These are phyloP conservation scores for Esox masquinongy DNA, from an alignment of 2,797 vertebrate species.

Conservation along the genomic window DNA sequence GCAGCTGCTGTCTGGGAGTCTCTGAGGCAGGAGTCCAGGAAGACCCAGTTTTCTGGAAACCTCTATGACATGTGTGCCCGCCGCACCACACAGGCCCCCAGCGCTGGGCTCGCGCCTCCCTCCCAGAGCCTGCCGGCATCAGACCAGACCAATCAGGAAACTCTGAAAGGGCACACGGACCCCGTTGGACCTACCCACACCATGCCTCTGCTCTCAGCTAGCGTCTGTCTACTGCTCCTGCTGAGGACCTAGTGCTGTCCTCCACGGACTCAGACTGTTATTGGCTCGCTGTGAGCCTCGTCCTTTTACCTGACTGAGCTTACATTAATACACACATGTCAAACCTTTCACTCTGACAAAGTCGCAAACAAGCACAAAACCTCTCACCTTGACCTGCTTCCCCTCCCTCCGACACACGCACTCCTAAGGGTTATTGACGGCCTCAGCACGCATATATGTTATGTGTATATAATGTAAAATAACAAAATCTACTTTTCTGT, in stretches of 20 bases:
- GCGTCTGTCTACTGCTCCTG: constrained; percentile 53
- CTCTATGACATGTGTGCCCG: constrained; percentile 86
- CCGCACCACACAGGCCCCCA: constrained; percentile 66
- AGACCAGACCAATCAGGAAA: constrained; percentile 87
- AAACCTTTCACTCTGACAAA: not conserved
- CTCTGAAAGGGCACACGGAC: constrained; percentile 72
- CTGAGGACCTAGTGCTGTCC: constrained; percentile 52
- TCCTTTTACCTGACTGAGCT: not conserved
- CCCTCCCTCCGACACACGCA: not conserved
- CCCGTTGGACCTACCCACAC: constrained; percentile 47
- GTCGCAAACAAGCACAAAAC: not conserved
- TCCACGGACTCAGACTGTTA: not conserved
- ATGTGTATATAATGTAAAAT: not conserved
- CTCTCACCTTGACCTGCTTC: not conserved
- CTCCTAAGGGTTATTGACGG: not conserved
- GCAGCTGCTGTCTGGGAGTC: constrained; percentile 90
- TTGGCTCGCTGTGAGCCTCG: not conserved
- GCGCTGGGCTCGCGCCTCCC: constrained; percentile 56
- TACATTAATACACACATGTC: not conserved
- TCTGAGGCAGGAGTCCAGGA: constrained; percentile 86
- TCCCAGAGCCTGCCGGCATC: constrained; percentile 57
- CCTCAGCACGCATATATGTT: too few relatives aligned
- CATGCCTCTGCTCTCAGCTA: constrained; percentile 63
- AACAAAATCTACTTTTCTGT: not conserved
- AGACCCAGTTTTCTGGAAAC: constrained; percentile 87